Evolutionary conservation across 2,797 vertebrate species (phyloP).

Genomic region (Pangasius djambal): DNA sequence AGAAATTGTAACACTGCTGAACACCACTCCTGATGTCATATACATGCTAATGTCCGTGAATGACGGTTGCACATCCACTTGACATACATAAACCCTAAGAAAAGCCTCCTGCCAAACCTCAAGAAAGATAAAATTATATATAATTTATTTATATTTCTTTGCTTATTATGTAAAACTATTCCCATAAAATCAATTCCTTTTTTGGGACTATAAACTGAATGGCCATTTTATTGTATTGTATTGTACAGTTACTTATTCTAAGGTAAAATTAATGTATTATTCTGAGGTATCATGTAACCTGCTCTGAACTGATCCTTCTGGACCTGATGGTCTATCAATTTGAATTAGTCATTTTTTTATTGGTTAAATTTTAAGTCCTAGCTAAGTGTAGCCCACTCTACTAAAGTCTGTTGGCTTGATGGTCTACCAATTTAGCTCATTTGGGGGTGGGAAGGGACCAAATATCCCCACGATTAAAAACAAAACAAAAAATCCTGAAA

Average conservation of each 20-base stretch:
- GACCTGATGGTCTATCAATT: neutral
- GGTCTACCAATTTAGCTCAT: neutral
- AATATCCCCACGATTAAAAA: neutral
- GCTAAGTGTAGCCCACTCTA: neutral
- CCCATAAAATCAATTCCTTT: neutral
- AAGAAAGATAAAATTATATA: neutral
- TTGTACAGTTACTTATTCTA: too few relatives aligned
- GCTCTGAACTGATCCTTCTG: neutral
- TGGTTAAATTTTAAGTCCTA: neutral
- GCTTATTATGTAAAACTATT: neutral
- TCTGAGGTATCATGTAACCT: too few relatives aligned
- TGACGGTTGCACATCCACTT: too few relatives aligned
- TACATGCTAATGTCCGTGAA: too few relatives aligned
- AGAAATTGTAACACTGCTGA: too few relatives aligned
- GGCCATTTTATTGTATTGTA: too few relatives aligned
- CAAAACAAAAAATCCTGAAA: neutral
- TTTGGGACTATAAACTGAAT: neutral
- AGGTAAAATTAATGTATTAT: too few relatives aligned
- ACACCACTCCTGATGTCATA: too few relatives aligned
- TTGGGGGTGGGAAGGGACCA: neutral
- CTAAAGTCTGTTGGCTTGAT: neutral
- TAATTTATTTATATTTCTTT: neutral
- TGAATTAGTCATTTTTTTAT: neutral
- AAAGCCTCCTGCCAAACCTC: neutral
- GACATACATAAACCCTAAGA: too few relatives aligned